Conservation (phyloP, 2,888 invertebrate species). For the Quadriops clusia region DNA sequence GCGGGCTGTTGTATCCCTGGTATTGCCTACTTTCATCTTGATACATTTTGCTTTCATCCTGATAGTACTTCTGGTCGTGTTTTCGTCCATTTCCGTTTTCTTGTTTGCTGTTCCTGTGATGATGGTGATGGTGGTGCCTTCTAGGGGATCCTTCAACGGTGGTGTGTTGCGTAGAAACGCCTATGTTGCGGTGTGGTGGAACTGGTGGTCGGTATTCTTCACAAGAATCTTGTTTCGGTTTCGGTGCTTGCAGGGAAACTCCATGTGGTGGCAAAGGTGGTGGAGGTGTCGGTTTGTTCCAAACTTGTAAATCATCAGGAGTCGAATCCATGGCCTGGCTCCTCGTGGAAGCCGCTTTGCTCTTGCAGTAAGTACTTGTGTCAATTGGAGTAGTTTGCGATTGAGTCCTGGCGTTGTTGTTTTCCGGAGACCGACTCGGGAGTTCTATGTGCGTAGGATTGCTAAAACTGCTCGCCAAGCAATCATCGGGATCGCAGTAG, state of each 20-base stretch:
- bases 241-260: constrained; percentile 25
- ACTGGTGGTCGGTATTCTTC: constrained; percentile 79
- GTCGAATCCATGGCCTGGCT: constrained; percentile 20
- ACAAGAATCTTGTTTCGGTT: constrained; percentile 27
- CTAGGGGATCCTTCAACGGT: constrained; percentile 20
- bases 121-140: constrained; percentile 37
- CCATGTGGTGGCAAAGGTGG: constrained; percentile 44
- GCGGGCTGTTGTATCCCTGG: too few species aligned
- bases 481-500: constrained; percentile 56
- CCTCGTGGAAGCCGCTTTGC: constrained; percentile 20
- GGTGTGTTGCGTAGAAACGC: constrained; percentile 12
- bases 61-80: constrained; percentile 6
- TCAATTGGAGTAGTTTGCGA: constrained; percentile 39
- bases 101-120: constrained; percentile 34
- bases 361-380: constrained; percentile 62
- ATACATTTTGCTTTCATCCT: constrained; percentile 7
- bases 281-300: constrained; percentile 35
- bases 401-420: constrained; percentile 29
- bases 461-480: constrained; percentile 52
- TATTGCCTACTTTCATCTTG: constrained; percentile 10
- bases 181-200: constrained; percentile 70
- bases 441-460: constrained; percentile 62
- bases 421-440: constrained; percentile 31
- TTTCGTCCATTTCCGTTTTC: constrained; percentile 18
- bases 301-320: constrained; percentile 27